Evolutionary conservation across 1,140 invertebrate species (phyloP).

Genomic region (Nephila pilipes): DNA sequence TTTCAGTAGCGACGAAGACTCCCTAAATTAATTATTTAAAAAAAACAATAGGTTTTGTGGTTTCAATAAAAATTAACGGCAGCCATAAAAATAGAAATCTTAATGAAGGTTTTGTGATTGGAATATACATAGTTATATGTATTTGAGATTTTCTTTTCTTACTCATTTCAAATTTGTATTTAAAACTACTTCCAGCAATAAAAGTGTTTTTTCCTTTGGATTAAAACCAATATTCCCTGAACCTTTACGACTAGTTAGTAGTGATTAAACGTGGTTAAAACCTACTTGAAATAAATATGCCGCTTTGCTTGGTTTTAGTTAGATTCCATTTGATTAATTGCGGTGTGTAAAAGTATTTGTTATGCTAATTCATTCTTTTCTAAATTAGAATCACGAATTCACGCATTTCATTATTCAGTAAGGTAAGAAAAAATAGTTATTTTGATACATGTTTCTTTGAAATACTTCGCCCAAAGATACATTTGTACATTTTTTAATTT

Average conservation of each 20-base stretch:
- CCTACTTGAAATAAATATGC: background rate
- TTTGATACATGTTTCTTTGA: too few relatives aligned
- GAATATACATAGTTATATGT: background rate
- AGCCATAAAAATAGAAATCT: background rate
- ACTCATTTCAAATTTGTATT: background rate
- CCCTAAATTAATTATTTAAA: slow-evolving; percentile 11
- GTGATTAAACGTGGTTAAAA: background rate
- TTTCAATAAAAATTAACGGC: background rate
- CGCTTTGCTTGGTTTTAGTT: background rate
- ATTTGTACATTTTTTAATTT: too few relatives aligned
- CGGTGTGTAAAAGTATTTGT: background rate
- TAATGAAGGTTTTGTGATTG: slow-evolving; percentile 6
- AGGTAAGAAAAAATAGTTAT: background rate
- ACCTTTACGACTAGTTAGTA: background rate
- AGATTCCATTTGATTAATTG: slow-evolving; percentile 1
- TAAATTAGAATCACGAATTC: background rate
- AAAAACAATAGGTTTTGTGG: background rate
- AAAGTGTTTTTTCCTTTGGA: background rate
- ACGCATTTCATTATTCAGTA: background rate
- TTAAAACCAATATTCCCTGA: background rate
- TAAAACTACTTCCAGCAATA: background rate
- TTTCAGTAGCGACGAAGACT: background rate
- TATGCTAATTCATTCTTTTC: background rate
- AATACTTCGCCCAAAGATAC: too few relatives aligned
- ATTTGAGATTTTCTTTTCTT: background rate